Conservation (phyloP, 2,797 vertebrate species). For the Thaleichthys pacificus region DNA sequence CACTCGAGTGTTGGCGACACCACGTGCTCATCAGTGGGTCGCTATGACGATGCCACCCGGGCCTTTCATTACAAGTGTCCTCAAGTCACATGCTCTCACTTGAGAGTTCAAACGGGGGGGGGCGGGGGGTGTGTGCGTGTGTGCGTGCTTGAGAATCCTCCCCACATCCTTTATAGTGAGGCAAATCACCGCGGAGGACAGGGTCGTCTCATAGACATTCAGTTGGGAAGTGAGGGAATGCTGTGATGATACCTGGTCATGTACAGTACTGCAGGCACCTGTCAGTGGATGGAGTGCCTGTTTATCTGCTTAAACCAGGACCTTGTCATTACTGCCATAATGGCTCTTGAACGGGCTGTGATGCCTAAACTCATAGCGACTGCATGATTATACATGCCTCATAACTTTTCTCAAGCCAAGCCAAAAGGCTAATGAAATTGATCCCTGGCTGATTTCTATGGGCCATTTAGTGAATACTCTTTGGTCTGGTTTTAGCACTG, state of each 20-base stretch:
- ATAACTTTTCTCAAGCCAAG: slow-evolving; percentile 40
- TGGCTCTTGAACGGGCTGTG: slow-evolving; percentile 30
- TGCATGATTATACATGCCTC: slow-evolving; percentile 44
- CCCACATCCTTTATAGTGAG: not conserved
- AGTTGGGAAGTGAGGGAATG: not conserved
- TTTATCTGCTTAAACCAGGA: slow-evolving; percentile 11
- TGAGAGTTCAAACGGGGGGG: not conserved
- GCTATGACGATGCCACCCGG: slow-evolving; percentile 50
- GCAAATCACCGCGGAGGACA: not conserved
- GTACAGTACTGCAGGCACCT: slow-evolving; percentile 4
- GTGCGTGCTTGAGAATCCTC: too few species aligned
- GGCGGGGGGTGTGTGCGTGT: not conserved
- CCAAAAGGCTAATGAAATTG: slow-evolving; percentile 59
- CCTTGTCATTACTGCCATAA: slow-evolving; percentile 36
- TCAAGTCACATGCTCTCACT: slow-evolving; percentile 24
- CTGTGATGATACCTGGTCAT: not conserved
- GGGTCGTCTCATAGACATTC: not conserved
- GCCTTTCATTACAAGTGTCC: slow-evolving; percentile 55
- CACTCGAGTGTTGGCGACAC: slow-evolving; percentile 57
- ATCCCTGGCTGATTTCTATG: slow-evolving; percentile 47
- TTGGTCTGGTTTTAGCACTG: slow-evolving; percentile 31
- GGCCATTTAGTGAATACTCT: slow-evolving; percentile 43
- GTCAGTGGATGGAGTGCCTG: slow-evolving; percentile 15
- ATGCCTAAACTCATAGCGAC: slow-evolving; percentile 32
- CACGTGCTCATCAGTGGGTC: slow-evolving; percentile 54